Conservation (phyloP, 2,888 invertebrate genomes). For the Parapristionchus giblindavisi region DNA sequence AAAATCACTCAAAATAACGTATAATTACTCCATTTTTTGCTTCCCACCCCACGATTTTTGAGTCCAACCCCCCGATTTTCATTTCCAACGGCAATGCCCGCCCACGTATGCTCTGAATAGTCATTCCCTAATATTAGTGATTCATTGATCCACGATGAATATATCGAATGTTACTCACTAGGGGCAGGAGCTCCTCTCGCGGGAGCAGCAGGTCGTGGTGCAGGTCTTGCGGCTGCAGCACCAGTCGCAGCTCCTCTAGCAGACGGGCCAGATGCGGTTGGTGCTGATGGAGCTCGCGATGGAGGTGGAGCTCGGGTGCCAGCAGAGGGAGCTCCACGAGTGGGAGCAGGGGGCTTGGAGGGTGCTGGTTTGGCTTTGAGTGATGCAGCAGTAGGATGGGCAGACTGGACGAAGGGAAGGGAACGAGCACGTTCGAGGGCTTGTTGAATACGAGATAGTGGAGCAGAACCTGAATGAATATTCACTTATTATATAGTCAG, state of each 20-base stretch:
- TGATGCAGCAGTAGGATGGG: conserved; percentile 16
- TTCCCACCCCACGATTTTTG: too few species aligned
- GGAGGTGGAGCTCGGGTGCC: background rate
- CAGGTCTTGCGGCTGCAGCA: conserved; percentile 15
- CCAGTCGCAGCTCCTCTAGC: background rate
- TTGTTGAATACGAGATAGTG: conserved; percentile 42
- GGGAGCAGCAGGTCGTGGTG: background rate
- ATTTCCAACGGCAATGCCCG: too few species aligned
- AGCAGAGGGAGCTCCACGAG: background rate
- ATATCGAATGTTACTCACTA: conserved; percentile 10
- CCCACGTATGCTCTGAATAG: too few species aligned
- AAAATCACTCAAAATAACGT: too few species aligned
- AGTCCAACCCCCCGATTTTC: too few species aligned
- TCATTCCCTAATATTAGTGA: background rate
- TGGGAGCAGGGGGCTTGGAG: background rate
- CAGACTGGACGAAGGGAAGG: conserved; percentile 45
- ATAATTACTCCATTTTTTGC: too few species aligned
- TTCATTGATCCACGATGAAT: background rate
- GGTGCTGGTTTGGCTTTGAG: conserved; percentile 27
- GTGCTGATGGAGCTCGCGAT: background rate
- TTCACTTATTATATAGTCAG: background rate
- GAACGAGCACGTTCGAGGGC: conserved; percentile 43
- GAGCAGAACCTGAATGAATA: conserved; percentile 42
- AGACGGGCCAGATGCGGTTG: background rate
- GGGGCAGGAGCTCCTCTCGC: background rate